Conservation (phyloP, 2,888 invertebrate species). For the Xylocampa areola region DNA sequence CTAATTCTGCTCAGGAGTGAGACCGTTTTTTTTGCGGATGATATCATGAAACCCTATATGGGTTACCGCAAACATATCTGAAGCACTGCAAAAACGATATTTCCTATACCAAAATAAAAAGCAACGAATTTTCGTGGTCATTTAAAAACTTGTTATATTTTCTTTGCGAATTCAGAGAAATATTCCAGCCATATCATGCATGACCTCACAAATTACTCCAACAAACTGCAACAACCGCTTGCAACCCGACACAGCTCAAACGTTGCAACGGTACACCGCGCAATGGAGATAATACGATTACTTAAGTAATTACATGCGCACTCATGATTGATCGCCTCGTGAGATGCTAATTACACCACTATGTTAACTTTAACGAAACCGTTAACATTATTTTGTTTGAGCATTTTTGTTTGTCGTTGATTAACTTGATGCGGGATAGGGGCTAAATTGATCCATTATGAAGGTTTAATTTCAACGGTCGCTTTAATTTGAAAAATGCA, state of each 20-base stretch:
- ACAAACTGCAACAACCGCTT: neutral
- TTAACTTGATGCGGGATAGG: conserved; percentile 31
- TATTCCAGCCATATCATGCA: neutral
- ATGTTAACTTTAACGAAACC: conserved; percentile 26
- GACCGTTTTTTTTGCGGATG: too few species aligned
- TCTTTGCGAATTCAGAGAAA: too few species aligned
- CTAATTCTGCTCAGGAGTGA: too few species aligned
- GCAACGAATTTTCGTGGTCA: too few species aligned
- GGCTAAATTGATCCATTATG: too few species aligned
- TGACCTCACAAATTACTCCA: neutral
- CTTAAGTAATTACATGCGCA: conserved; percentile 49
- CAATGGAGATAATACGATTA: conserved; percentile 49
- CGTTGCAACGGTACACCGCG: conserved; percentile 56
- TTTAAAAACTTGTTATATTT: too few species aligned
- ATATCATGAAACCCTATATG: too few species aligned
- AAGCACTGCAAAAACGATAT: too few species aligned
- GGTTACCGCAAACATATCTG: too few species aligned
- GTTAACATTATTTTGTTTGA: conserved; percentile 27
- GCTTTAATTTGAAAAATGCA: too few species aligned
- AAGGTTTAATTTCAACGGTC: too few species aligned
- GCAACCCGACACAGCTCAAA: conserved; percentile 51
- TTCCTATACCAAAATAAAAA: too few species aligned
- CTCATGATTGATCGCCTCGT: conserved; percentile 47
- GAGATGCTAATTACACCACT: conserved; percentile 34
- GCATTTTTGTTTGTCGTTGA: conserved; percentile 13